Percentiles rank a stretch among this genome's conserved stretches.
Conservation (phyloP, 2,888 invertebrate genomes). For the Torymus tubicola region DNA sequence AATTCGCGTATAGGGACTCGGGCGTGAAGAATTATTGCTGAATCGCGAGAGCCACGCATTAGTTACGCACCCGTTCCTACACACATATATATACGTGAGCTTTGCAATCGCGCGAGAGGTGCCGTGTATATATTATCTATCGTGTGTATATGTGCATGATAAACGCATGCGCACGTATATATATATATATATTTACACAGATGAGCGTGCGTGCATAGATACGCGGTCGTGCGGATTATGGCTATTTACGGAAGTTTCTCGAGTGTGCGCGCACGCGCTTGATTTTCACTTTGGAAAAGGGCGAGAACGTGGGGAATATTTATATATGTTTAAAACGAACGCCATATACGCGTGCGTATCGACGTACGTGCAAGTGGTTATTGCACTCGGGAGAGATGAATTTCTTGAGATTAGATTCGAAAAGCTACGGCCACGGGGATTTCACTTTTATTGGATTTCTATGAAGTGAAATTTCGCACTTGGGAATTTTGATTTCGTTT, state of each 20-base stretch:
- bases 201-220: no score
- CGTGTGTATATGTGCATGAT: not conserved
- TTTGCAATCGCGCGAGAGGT: not conserved
- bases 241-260: constrained; percentile 34
- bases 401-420: no score
- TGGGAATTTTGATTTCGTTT: not conserved
- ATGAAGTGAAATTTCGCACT: no score
- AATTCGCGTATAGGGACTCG: not conserved
- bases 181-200: no score
- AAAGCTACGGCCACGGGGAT: no score
- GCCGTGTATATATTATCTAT: not conserved
- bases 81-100: not conserved
- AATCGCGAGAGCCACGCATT: constrained; percentile 43
- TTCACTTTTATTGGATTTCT: no score
- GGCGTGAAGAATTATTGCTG: constrained; percentile 29
- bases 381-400: no score
- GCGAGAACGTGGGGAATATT: not conserved
- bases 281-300: constrained; percentile 11
- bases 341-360: no score
- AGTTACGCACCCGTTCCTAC: constrained; percentile 61
- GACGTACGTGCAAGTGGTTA: no score
- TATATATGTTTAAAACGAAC: no score
- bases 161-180: not conserved
- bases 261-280: not conserved
- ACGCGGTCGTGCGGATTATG: not conserved